phyloP scores from a whole-genome alignment of 2,797 vertebrate genomes.

The Pelochelys cantorii region DNA sequence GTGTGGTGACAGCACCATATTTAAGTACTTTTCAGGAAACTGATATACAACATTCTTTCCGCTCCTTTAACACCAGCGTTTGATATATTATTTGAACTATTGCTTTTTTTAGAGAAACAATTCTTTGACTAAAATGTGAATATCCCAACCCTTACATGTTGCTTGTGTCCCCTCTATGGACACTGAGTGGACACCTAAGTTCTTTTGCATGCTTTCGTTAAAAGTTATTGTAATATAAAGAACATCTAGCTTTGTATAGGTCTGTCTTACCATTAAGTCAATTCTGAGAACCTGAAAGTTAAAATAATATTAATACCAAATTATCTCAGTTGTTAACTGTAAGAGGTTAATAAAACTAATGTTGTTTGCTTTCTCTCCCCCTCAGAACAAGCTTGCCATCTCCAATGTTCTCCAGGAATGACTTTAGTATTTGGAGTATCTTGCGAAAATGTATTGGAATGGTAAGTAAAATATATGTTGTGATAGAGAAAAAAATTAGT shows the following conservation, averaged over 20 bases:
- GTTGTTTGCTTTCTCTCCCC: not conserved
- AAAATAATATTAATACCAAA: not conserved
- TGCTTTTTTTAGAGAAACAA: not conserved
- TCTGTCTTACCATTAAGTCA: not conserved
- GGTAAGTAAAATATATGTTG: conserved; percentile 82
- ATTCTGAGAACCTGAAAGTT: not conserved
- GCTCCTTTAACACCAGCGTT: not conserved
- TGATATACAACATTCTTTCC: not conserved
- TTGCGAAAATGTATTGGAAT: conserved; percentile 99
- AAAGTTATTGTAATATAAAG: not conserved
- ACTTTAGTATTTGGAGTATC: conserved; percentile 98
- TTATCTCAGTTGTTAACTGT: too few relatives aligned
- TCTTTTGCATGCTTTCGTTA: not conserved
- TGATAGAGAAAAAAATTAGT: not conserved
- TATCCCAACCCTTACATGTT: too few relatives aligned
- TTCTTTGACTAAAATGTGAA: not conserved
- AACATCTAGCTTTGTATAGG: not conserved
- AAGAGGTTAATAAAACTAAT: not conserved
- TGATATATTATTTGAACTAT: not conserved
- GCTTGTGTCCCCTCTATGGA: too few relatives aligned
- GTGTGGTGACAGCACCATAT: not conserved
- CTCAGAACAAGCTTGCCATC: conserved; percentile 91
- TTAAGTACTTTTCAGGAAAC: not conserved
- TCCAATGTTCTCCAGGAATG: conserved; percentile 97
- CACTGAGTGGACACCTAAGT: not conserved